Evolutionary conservation across 2,113 vertebrate genomes (phyloP).

Genomic region (Sturnira hondurensis): DNA sequence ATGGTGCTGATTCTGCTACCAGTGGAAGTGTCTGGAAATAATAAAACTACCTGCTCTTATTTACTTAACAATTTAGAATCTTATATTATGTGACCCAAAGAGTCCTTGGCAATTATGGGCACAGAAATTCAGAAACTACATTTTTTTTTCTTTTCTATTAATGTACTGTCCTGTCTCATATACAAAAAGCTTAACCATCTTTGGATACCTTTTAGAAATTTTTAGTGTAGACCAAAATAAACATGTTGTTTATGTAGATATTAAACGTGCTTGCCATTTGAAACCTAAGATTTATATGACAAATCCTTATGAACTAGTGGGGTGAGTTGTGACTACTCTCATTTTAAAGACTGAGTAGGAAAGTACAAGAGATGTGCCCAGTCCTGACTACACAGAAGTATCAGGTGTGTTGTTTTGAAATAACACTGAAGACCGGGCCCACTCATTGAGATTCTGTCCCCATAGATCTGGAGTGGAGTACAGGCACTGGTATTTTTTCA

Average conservation of each 20-base stretch:
- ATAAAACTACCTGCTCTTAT: not conserved
- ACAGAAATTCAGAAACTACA: not conserved
- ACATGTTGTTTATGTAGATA: not conserved
- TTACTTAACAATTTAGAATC: conserved; percentile 31
- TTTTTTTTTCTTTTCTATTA: not conserved
- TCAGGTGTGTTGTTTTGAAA: not conserved
- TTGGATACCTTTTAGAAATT: conserved; percentile 1
- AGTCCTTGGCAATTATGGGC: not conserved
- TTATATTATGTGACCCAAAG: not conserved
- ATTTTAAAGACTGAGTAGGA: not conserved
- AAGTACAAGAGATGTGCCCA: not conserved
- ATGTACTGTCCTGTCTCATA: not conserved
- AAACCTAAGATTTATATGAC: not conserved
- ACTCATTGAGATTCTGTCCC: not conserved
- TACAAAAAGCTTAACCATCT: not conserved
- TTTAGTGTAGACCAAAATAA: not conserved
- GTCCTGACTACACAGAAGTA: not conserved
- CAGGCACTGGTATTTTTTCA: not conserved
- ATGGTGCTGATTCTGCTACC: not conserved
- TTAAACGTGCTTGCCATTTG: not conserved
- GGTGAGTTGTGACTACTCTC: not conserved
- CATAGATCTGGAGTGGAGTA: not conserved
- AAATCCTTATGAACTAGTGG: not conserved
- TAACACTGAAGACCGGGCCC: not conserved
- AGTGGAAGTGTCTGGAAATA: not conserved